Conservation (phyloP, 2,888 invertebrate genomes). For the Neria commutata region DNA sequence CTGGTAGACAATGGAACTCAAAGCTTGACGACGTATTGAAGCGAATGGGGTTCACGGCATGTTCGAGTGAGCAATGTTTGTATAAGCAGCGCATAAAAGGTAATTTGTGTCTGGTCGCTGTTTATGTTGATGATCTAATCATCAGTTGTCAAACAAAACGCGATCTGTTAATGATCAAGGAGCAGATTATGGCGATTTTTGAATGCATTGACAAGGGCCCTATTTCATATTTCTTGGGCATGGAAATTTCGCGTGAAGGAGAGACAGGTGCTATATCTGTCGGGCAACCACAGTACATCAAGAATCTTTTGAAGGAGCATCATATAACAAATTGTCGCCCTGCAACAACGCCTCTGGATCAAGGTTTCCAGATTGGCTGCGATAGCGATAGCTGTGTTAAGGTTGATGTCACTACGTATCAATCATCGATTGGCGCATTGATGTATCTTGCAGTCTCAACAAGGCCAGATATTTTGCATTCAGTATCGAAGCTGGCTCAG, state of each 20-base stretch:
- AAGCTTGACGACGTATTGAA: conserved; percentile 28
- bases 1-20: conserved; percentile 35
- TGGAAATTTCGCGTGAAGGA: conserved; percentile 28
- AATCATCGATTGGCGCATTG: conserved; percentile 9
- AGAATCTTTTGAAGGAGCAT: conserved; percentile 18
- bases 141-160: conserved; percentile 21
- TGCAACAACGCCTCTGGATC: conserved; percentile 8
- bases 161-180: conserved; percentile 21
- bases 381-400: background rate
- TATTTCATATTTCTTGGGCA: conserved; percentile 29
- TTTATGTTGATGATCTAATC: conserved; percentile 33
- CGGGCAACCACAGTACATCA: conserved; percentile 27
- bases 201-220: conserved; percentile 24
- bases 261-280: conserved; percentile 24
- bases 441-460: conserved; percentile 15
- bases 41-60: conserved; percentile 27
- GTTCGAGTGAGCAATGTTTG: conserved; percentile 28
- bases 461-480: conserved; percentile 16
- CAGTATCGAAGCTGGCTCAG: conserved; percentile 16
- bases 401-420: conserved; percentile 8
- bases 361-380: conserved; percentile 18
- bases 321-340: conserved; percentile 9
- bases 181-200: conserved; percentile 18
- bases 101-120: conserved; percentile 27
- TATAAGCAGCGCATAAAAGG: conserved; percentile 16